These are phyloP conservation scores for Gallinago undulata DNA, from an alignment of 2,113 vertebrate species.

Conservation along the genomic window DNA sequence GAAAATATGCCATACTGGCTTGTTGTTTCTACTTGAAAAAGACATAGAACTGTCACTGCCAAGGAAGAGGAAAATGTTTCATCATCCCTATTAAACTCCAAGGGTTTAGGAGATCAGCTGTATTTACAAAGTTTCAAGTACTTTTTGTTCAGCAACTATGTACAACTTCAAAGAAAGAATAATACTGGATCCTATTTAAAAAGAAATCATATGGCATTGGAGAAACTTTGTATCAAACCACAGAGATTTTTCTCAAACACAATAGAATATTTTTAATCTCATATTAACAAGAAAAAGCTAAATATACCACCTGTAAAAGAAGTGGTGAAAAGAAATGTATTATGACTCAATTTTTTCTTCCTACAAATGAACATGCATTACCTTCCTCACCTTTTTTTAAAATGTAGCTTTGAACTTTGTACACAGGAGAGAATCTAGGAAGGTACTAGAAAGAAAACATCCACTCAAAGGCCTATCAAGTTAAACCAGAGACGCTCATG, in stretches of 20 bases:
- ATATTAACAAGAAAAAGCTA: neutral
- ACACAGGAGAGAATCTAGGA: neutral
- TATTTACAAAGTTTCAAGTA: slow-evolving; percentile 40
- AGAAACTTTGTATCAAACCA: neutral
- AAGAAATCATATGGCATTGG: neutral
- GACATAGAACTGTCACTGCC: neutral
- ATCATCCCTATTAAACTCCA: slow-evolving; percentile 28
- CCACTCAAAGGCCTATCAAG: neutral
- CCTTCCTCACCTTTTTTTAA: neutral
- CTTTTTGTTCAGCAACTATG: slow-evolving; percentile 16
- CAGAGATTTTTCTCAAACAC: neutral
- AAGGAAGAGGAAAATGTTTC: slow-evolving; percentile 51
- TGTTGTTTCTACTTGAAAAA: slow-evolving; percentile 33
- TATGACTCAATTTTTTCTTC: neutral
- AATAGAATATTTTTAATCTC: neutral
- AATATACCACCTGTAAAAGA: neutral
- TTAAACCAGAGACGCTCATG: neutral
- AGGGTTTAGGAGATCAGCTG: neutral
- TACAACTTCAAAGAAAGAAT: neutral
- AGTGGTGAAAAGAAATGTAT: neutral
- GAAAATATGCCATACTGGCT: slow-evolving; percentile 46
- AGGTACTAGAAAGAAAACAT: neutral
- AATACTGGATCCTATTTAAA: neutral
- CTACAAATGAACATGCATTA: neutral
- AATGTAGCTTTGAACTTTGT: neutral